A percentile compares a stretch with the other conserved stretches of the same genome.
Conservation (phyloP, 2,113 vertebrate species). For the Cheirogaleus medius region DNA sequence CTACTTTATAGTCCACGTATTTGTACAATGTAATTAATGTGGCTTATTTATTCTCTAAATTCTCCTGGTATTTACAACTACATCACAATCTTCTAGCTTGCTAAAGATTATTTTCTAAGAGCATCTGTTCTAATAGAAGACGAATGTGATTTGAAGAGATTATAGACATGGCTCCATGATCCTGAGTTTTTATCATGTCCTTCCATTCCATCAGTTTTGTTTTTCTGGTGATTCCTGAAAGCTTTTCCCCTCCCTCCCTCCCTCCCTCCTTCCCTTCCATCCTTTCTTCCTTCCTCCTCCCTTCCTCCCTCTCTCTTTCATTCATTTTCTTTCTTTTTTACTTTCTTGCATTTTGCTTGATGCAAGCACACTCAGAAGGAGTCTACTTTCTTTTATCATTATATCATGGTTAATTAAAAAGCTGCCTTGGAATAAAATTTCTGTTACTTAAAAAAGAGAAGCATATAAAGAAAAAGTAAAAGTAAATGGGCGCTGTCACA, state of each 20-base stretch:
- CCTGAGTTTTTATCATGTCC: neutral
- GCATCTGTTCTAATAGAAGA: neutral
- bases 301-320: no score
- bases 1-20: neutral
- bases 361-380: neutral
- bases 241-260: neutral
- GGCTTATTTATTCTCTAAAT: neutral
- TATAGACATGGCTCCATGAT: neutral
- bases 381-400: neutral
- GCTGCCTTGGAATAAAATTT: neutral
- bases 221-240: neutral
- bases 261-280: rapidly evolving
- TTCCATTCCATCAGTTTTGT: neutral
- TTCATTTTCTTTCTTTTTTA: neutral
- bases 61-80: neutral
- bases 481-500: neutral
- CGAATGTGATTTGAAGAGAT: neutral
- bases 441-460: neutral
- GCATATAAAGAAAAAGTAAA: neutral
- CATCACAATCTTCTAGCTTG: neutral
- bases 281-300: no score
- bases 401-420: neutral
- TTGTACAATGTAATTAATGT: neutral
- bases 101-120: neutral
- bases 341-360: neutral